A percentile compares a stretch with the other conserved stretches of the same genome.
Evolutionary conservation across 1,140 invertebrate species (phyloP).

Genomic region (Cataglyphis hispanica): DNA sequence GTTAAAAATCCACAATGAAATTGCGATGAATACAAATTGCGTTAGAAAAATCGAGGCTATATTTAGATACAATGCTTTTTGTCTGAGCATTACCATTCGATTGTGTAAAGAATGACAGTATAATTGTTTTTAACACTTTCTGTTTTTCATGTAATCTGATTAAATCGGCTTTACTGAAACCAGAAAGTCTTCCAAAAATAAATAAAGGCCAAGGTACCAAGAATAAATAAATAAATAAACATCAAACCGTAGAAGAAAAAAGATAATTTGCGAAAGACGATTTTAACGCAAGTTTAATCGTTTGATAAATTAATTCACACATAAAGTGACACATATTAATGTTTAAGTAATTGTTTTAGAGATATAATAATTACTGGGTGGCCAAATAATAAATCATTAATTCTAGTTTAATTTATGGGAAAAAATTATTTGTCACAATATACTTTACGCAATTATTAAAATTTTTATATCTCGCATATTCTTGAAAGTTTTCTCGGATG

Average conservation of each 20-base stretch:
- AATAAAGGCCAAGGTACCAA: no score
- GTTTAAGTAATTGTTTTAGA: neutral
- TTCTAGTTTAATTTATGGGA: neutral
- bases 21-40: slow-evolving; percentile 54
- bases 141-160: neutral
- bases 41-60: slow-evolving; percentile 48
- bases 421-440: neutral
- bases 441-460: neutral
- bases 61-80: neutral
- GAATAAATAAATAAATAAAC: no score
- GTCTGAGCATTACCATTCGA: neutral
- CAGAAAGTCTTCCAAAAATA: neutral
- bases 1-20: slow-evolving; percentile 25
- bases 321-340: neutral
- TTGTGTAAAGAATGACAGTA: neutral
- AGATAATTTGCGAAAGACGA: neutral
- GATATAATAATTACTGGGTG: neutral
- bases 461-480: neutral
- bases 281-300: neutral
- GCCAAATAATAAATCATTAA: neutral
- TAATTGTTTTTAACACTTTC: neutral
- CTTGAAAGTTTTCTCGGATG: neutral
- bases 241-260: neutral
- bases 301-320: neutral
- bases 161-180: neutral